phyloP scores from a whole-genome alignment of 1,140 invertebrate genomes.

The Ceratosolen fusciceps region DNA sequence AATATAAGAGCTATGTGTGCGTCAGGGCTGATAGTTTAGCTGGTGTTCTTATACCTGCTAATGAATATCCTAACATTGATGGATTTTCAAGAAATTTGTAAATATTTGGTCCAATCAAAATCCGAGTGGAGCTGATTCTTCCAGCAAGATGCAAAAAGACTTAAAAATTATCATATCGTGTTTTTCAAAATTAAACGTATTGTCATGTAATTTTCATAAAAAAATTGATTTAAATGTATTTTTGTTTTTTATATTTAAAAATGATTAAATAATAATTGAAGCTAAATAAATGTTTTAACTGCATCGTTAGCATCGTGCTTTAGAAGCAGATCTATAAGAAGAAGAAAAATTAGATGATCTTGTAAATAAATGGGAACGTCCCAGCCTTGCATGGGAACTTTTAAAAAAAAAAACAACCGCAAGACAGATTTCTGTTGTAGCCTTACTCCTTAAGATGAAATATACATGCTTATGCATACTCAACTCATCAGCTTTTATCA shows the following conservation, averaged over 20 bases:
- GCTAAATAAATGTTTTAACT: conserved; percentile 48
- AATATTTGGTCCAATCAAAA: conserved; percentile 91
- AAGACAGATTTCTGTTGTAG: conserved; percentile 95
- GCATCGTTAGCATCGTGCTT: conserved; percentile 90
- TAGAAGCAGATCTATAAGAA: conserved; percentile 94
- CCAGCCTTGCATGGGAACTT: conserved; percentile 96
- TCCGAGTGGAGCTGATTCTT: conserved; percentile 95
- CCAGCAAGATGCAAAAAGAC: conserved; percentile 97
- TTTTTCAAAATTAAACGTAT: too few species aligned
- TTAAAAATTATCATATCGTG: conserved; percentile 96
- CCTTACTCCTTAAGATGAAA: conserved; percentile 72
- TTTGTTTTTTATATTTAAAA: too few species aligned
- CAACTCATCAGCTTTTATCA: conserved; percentile 50
- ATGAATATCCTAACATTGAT: conserved; percentile 96
- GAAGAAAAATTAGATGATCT: conserved; percentile 99
- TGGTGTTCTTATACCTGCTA: conserved; percentile 95
- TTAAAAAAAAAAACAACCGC: conserved; percentile 98
- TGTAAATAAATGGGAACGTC: conserved; percentile 94
- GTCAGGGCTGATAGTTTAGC: conserved; percentile 91
- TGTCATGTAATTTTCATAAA: background rate
- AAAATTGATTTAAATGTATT: conserved; percentile 20
- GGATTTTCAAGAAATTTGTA: conserved; percentile 86
- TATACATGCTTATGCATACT: conserved; percentile 41
- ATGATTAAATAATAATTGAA: background rate
- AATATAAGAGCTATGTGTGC: conserved; percentile 98